These are phyloP conservation scores for Tigriopus japonicus DNA, from an alignment of 1,140 invertebrate genomes.

Conservation along the genomic window DNA sequence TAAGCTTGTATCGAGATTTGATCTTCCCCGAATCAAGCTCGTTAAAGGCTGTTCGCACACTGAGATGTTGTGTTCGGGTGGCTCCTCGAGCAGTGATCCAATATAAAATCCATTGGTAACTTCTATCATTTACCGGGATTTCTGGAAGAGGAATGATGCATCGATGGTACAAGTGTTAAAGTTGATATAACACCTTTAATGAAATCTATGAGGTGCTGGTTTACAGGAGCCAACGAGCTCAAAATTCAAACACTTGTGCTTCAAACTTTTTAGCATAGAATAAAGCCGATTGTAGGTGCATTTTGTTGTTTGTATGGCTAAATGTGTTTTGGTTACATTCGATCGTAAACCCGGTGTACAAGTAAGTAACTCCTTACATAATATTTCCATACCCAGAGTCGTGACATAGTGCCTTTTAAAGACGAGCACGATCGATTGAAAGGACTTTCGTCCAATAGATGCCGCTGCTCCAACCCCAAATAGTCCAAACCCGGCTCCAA, in stretches of 20 bases:
- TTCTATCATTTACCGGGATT: conserved; percentile 41
- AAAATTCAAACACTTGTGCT: too few relatives aligned
- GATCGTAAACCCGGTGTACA: too few relatives aligned
- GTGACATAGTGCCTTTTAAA: conserved; percentile 86
- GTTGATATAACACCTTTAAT: too few relatives aligned
- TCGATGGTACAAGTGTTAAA: too few relatives aligned
- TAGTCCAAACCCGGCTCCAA: conserved; percentile 90
- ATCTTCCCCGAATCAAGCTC: conserved; percentile 79
- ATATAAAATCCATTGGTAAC: conserved; percentile 83
- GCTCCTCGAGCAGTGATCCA: conserved; percentile 73
- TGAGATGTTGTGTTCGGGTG: conserved; percentile 66
- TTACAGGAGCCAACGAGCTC: too few relatives aligned
- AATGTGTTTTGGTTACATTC: too few relatives aligned
- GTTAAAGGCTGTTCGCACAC: conserved; percentile 79
- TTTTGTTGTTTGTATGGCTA: too few relatives aligned
- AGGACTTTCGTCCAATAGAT: conserved; percentile 12
- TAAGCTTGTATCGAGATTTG: conserved; percentile 84
- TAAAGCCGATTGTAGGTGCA: too few relatives aligned
- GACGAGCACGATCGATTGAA: conserved; percentile 41
- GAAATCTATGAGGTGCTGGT: too few relatives aligned
- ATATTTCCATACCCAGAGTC: conserved; percentile 62
- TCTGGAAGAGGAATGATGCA: too few relatives aligned
- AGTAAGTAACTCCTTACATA: conserved; percentile 42
- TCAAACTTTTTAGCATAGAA: too few relatives aligned
- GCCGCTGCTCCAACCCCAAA: conserved; percentile 63